Evolutionary conservation across 2,888 invertebrate genomes (phyloP), one percentile per base, ranked within the genome.

Genomic region (Amphipyra berbera): DNA sequence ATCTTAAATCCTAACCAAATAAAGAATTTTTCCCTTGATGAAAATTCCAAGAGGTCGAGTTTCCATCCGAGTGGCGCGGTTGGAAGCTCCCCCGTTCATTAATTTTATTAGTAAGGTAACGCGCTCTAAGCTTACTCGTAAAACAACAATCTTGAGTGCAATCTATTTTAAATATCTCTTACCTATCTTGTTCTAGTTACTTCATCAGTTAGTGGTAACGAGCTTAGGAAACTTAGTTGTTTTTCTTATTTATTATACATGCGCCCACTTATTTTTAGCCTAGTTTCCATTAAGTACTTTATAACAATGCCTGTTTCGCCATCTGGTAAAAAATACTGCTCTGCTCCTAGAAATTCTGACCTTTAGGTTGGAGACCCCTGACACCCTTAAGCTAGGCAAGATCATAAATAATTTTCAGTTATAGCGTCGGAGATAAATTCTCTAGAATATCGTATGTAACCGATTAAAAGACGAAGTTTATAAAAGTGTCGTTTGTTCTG

Each of bases 51-150:
- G 48, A 45, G 65, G 53, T 58, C 49, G 37, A 45, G 68, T 76
- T 73, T 49, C 52, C 41, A 62, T 47, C 54, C 38, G 60, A 47
- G 38, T 37, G 58, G 30, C 30, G 49, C 66, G 66, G 73, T 61
- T 30, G 56, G 68, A 38, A 47, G 62, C 68, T 56, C 45, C 48
- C 21, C 48, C 66, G 77, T 65, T 77, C 77, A 69, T 76, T 69
- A 76, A 69, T 73, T 77, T 76, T 73, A 77, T 75, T 72, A 67
- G 64, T 61, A 37, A 74, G 54, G 66, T 59, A 71, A 62, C 37
- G 54, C 57, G 33, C 38, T 60, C 57, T 71, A 67, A 71, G 72
- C 72, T 58, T 7, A 8, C 58, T 63, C 65, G 63, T 72, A 72
- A 66, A 75, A 62, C 55, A 62, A 75, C 66, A 74, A 76, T 75